These are phyloP conservation scores for Myotis vivesi DNA, from an alignment of 2,797 vertebrate species.

Conservation along the genomic window DNA sequence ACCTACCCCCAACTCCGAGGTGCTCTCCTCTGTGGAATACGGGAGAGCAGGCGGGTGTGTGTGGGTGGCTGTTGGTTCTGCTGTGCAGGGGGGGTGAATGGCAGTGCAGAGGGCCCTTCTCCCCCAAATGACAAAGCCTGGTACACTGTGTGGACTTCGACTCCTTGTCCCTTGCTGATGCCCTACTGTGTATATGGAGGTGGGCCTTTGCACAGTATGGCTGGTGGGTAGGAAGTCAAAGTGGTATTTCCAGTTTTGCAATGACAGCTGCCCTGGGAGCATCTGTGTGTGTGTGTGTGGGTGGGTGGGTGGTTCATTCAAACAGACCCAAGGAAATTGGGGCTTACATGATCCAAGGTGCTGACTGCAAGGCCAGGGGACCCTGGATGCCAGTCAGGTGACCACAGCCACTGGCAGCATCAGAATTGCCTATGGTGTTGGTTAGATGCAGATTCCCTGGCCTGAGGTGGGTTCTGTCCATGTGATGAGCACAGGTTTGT, in stretches of 20 bases:
- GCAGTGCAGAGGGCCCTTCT: not conserved
- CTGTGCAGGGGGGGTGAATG: not conserved
- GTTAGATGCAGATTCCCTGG: not conserved
- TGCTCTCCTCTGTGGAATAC: not conserved
- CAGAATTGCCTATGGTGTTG: not conserved
- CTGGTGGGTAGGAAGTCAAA: not conserved
- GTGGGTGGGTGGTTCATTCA: not conserved
- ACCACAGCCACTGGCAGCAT: not conserved
- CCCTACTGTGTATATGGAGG: no score
- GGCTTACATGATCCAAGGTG: not conserved
- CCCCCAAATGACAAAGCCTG: not conserved
- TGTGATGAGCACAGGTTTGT: accelerated
- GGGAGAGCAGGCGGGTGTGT: not conserved
- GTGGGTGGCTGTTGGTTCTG: not conserved
- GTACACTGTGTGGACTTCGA: not conserved
- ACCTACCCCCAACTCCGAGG: not conserved
- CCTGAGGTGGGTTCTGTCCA: not conserved
- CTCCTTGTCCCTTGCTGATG: not conserved
- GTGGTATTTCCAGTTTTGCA: not conserved
- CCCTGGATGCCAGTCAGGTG: not conserved
- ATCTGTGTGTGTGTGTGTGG: no score
- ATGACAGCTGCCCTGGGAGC: not conserved
- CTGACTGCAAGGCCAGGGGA: not conserved
- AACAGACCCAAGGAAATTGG: not conserved
- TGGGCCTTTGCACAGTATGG: not conserved